Conservation (phyloP, 1,140 invertebrate species). For the Bilobella aurantiaca region DNA sequence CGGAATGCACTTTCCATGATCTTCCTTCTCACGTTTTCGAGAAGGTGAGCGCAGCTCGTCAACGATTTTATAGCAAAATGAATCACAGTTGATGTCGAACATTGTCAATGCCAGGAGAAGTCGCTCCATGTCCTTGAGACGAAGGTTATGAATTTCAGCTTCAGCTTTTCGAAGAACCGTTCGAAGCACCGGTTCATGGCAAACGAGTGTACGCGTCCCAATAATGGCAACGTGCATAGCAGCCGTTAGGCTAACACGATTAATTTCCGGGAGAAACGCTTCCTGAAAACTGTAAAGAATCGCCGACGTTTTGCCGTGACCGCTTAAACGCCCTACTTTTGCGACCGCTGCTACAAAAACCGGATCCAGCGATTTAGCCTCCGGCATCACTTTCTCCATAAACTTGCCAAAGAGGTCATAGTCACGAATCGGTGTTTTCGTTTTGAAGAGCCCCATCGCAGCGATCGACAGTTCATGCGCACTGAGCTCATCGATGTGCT, state of each 20-base stretch:
- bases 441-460: conserved; percentile 52
- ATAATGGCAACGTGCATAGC: conserved; percentile 47
- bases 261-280: conserved; percentile 39
- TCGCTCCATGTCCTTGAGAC: conserved; percentile 55
- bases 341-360: conserved; percentile 45
- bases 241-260: conserved; percentile 40
- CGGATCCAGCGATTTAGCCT: conserved; percentile 42
- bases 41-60: conserved; percentile 41
- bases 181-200: conserved; percentile 37
- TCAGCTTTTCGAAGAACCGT: conserved; percentile 33
- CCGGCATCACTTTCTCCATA: conserved; percentile 38
- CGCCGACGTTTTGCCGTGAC: conserved; percentile 35
- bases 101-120: conserved; percentile 44
- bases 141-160: conserved; percentile 36
- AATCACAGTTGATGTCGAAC: conserved; percentile 43
- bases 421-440: conserved; percentile 45
- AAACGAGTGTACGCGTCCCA: conserved; percentile 41
- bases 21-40: conserved; percentile 42
- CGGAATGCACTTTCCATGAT: conserved; percentile 39
- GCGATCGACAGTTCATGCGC: conserved; percentile 48
- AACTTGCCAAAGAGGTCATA: conserved; percentile 40
- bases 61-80: conserved; percentile 42
- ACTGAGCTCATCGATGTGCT: conserved; percentile 42
- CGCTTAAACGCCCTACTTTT: conserved; percentile 46
- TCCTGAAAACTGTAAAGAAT: conserved; percentile 37